phyloP scores from a whole-genome alignment of 2,113 vertebrate species.

The Melospiza melodia region DNA sequence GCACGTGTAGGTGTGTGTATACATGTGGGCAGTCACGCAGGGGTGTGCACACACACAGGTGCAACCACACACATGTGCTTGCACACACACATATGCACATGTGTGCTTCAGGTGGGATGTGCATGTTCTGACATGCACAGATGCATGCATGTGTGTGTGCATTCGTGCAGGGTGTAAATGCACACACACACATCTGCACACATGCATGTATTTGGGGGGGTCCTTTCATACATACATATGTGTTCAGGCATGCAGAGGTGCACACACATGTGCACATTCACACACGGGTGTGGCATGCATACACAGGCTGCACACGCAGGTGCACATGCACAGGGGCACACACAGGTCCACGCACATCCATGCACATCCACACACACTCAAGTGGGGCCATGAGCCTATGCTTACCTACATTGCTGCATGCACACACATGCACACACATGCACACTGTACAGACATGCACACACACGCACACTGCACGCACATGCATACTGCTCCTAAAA shows the following conservation, averaged over 20 bases:
- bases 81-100: background rate
- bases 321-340: background rate
- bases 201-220: background rate
- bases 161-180: background rate
- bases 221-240: background rate
- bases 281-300: background rate
- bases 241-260: background rate
- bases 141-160: accelerated
- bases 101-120: no score
- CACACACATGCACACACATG: background rate
- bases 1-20: accelerated
- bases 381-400: accelerated
- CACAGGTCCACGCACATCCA: background rate
- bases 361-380: no score
- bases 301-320: background rate
- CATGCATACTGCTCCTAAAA: no score
- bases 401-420: background rate
- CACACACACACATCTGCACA: background rate
- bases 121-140: background rate
- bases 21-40: accelerated
- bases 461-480: no score
- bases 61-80: background rate
- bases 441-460: no score
- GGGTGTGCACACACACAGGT: no score
- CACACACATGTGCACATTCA: accelerated